Base-by-base conservation (phyloP, 2,797 vertebrate species). In the Chanos chanos region DNA sequence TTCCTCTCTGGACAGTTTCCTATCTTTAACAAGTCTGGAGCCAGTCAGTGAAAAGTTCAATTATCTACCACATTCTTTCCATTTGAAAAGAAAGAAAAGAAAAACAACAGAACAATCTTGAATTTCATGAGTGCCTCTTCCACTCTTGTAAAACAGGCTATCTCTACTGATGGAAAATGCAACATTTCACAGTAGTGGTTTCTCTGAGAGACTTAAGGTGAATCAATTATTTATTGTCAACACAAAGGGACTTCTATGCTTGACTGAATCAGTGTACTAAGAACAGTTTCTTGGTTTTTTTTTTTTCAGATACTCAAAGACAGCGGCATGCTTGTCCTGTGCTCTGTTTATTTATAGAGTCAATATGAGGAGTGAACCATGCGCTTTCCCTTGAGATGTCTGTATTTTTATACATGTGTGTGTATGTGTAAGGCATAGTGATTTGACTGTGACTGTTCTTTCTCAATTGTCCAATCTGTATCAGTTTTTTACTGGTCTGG, bases 221-320 rank as follows among this genome's bases (percentile, higher is more conserved):
- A 49, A 62, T 80, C 69, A 79, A 82, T 85, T 66, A 84, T 85
- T 78, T 7, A 85, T 72, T 0, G 30, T 73, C 70, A 70, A 53
- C 79, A 78, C 69, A 65, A 61, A 70, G 61, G 67, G 71, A 68
- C 54, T 73, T 80, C 80, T 65, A 76, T 53, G 75, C 72, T 65
- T 69, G 73, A 76, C 58, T 71, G 71, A 61, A 67, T n/a, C n/a
- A n/a, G n/a, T n/a, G n/a, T n/a, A n/a, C n/a, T n/a, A n/a, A n/a
- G n/a, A n/a, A n/a, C n/a, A n/a, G n/a, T 18, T 41, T 1, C 21
- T 21, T 21, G 21, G 21, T 21, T 21, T 3, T 21, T 0, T 5
- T 40, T 40, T 40, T 19, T 40, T 40, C 37, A 7, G 37, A 7
- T 16, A 7, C 15, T 7, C 15, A 2, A 15, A 40, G 37, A 37